Percentiles rank a stretch among this genome's conserved stretches.
phyloP scores from a whole-genome alignment of 2,888 invertebrate species.

The Drosophila rubida region DNA sequence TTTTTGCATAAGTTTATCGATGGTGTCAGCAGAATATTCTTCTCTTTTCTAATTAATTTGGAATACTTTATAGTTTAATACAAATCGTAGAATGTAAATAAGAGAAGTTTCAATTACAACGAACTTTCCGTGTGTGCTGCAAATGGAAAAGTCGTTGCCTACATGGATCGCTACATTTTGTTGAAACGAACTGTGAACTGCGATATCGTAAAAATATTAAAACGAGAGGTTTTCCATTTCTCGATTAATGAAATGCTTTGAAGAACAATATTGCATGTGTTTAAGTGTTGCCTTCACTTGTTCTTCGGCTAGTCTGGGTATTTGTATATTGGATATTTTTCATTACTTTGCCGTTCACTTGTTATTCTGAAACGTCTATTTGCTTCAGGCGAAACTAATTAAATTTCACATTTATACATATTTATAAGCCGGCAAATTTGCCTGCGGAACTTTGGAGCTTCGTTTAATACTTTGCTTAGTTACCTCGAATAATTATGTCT shows the following conservation, averaged over 20 bases:
- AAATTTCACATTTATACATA: constrained; percentile 16
- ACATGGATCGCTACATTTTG: background rate
- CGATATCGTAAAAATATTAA: background rate
- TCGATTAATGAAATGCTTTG: too few species aligned
- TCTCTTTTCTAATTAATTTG: background rate
- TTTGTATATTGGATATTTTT: background rate
- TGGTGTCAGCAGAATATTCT: background rate
- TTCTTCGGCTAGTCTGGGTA: background rate
- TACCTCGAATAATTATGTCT: constrained; percentile 42
- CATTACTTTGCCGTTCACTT: background rate
- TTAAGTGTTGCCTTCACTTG: background rate
- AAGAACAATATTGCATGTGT: background rate
- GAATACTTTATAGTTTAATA: background rate
- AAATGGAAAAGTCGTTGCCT: background rate
- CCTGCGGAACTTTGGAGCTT: constrained; percentile 39
- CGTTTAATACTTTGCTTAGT: constrained; percentile 44
- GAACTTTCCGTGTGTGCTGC: background rate
- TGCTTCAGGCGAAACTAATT: constrained; percentile 31
- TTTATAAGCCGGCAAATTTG: constrained; percentile 27
- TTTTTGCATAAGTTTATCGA: background rate
- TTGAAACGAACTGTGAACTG: background rate
- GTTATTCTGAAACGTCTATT: constrained; percentile 4
- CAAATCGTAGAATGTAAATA: background rate
- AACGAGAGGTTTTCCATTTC: too few species aligned
- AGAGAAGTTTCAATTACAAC: background rate